Evolutionary conservation across 2,888 invertebrate species (phyloP).

Genomic region (Clitarchus hookeri): DNA sequence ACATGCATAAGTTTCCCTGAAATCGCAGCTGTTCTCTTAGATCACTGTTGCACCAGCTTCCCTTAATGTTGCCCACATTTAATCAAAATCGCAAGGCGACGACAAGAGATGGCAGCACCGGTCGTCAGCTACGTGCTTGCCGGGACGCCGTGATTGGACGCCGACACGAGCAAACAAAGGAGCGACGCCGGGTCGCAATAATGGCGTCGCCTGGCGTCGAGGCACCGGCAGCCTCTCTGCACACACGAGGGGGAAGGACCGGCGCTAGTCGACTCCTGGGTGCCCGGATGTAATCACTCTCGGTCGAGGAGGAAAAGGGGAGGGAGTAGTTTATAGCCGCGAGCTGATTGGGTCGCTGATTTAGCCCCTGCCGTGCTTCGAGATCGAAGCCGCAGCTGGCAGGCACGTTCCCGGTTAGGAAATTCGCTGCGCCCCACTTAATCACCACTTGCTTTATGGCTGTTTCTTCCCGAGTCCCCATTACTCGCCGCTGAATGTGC

Average conservation of each 20-base stretch:
- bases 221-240: neutral
- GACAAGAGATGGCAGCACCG: constrained; percentile 24
- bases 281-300: constrained; percentile 21
- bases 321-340: neutral
- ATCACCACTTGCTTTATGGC: too few species aligned
- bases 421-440: too few species aligned
- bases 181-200: constrained; percentile 17
- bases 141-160: neutral
- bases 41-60: neutral
- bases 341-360: constrained; percentile 8
- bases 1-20: too few species aligned
- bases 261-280: neutral
- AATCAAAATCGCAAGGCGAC: constrained; percentile 18
- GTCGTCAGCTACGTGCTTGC: constrained; percentile 22
- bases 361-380: too few species aligned
- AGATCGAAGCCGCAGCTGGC: too few species aligned
- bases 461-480: too few species aligned
- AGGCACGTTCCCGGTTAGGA: too few species aligned
- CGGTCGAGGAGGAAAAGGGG: too few species aligned
- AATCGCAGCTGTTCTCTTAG: neutral
- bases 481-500: too few species aligned
- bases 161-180: constrained; percentile 17
- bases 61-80: neutral
- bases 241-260: neutral
- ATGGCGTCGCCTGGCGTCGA: constrained; percentile 19